These are phyloP conservation scores for Dasypus novemcinctus DNA, from an alignment of 2,113 vertebrate species.

Conservation along the genomic window DNA sequence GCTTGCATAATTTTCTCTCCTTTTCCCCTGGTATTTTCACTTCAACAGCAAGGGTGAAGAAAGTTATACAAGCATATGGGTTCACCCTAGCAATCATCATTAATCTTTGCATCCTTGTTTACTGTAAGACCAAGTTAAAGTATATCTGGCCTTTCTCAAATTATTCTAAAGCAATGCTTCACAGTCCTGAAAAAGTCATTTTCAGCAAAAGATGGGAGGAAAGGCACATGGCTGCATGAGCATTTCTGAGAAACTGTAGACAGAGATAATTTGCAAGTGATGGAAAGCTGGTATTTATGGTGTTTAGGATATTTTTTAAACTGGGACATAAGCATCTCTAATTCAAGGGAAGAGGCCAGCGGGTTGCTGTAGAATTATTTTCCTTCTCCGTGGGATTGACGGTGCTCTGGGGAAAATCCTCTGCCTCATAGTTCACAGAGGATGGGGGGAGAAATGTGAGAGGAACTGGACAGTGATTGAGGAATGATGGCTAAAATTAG, in stretches of 20 bases:
- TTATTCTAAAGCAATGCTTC: conserved; percentile 1
- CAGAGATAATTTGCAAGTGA: conserved; percentile 40
- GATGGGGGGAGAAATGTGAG: background rate
- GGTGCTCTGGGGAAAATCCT: background rate
- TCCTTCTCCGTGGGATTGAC: background rate
- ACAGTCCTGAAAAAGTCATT: conserved; percentile 27
- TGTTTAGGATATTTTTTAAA: conserved; percentile 25
- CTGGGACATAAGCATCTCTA: background rate
- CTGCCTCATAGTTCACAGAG: background rate
- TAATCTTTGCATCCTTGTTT: conserved; percentile 55
- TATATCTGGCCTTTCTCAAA: conserved; percentile 66
- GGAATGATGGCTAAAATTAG: conserved; percentile 73
- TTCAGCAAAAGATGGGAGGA: conserved; percentile 45
- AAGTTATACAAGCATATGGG: conserved; percentile 48
- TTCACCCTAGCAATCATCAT: conserved; percentile 54
- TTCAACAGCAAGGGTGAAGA: conserved; percentile 6
- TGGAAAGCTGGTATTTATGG: conserved; percentile 18
- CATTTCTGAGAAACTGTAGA: conserved; percentile 3
- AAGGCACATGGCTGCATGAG: background rate
- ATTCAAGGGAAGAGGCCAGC: background rate
- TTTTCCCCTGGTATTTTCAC: conserved; percentile 45
- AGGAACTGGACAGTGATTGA: conserved; percentile 65
- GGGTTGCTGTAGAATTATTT: background rate
- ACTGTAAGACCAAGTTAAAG: conserved; percentile 10
- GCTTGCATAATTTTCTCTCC: conserved; percentile 39